Conservation (phyloP, 1,140 invertebrate species). For the Bombus difficillimus region DNA sequence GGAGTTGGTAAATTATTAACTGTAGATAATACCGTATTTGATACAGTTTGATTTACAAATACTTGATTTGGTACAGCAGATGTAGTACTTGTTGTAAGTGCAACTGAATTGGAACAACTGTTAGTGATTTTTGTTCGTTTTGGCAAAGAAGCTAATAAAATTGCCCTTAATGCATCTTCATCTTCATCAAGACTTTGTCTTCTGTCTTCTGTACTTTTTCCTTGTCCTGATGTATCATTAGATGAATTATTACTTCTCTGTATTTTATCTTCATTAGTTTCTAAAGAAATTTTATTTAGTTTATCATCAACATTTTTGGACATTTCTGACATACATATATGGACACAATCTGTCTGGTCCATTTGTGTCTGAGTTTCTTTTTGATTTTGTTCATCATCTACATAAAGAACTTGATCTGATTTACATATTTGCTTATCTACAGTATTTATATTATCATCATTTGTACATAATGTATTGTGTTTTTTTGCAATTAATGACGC, state of each 20-base stretch:
- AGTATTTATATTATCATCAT: slow-evolving; percentile 11
- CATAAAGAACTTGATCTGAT: not conserved
- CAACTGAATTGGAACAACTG: not conserved
- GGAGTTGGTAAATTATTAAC: not conserved
- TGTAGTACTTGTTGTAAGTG: not conserved
- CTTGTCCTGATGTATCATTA: not conserved
- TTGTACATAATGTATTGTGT: not conserved
- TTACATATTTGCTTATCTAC: slow-evolving; percentile 27
- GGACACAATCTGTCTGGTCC: not conserved
- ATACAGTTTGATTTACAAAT: not conserved
- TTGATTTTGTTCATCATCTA: not conserved
- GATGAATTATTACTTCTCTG: not conserved
- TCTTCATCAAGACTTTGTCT: slow-evolving; percentile 78
- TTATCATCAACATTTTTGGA: not conserved
- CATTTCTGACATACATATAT: not conserved
- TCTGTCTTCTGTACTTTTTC: slow-evolving; percentile 44
- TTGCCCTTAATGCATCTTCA: slow-evolving; percentile 76
- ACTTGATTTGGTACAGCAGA: not conserved
- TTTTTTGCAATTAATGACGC: not conserved
- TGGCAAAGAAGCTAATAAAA: slow-evolving; percentile 76
- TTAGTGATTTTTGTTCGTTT: slow-evolving; percentile 69
- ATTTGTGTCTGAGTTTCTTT: not conserved
- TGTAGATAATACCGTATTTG: not conserved
- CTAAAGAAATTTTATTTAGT: not conserved
- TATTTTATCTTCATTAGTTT: not conserved